A percentile compares a stretch with the other conserved stretches of the same genome.
These are phyloP conservation scores for Seriola rivoliana DNA, from an alignment of 2,113 vertebrate species.

Conservation along the genomic window DNA sequence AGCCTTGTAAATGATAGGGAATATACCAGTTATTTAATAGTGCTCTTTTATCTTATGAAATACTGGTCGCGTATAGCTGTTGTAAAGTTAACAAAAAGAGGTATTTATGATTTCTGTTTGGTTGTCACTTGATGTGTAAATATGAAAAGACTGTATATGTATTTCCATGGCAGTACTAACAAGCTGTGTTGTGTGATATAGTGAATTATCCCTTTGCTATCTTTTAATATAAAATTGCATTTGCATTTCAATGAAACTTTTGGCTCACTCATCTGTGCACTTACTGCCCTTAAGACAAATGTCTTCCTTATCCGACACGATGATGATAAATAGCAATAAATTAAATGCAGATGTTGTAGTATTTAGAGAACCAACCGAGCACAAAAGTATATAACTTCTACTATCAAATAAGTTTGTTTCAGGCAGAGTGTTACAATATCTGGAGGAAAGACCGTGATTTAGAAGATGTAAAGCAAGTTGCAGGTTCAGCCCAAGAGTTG, in stretches of 20 bases:
- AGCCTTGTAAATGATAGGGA: slow-evolving; percentile 84
- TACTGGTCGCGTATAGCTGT: slow-evolving; percentile 84
- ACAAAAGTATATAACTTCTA: neutral
- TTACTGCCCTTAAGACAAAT: slow-evolving; percentile 9
- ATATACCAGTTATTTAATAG: slow-evolving; percentile 88
- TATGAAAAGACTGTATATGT: slow-evolving; percentile 87
- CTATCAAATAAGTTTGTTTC: no score
- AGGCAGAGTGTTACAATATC: no score
- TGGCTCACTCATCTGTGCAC: slow-evolving; percentile 35
- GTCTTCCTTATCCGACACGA: neutral
- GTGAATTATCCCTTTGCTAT: slow-evolving; percentile 86
- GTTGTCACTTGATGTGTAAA: slow-evolving; percentile 87
- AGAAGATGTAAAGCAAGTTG: no score
- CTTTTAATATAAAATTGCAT: slow-evolving; percentile 89
- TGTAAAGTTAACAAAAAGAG: slow-evolving; percentile 89
- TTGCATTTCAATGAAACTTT: slow-evolving; percentile 80
- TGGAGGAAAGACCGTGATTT: no score
- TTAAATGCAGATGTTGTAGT: neutral
- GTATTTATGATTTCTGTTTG: slow-evolving; percentile 87
- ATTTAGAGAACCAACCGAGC: neutral
- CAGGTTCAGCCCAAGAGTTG: no score
- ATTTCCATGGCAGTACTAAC: slow-evolving; percentile 88
- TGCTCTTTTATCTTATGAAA: slow-evolving; percentile 82
- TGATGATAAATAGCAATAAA: slow-evolving; percentile 5
- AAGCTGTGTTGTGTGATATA: slow-evolving; percentile 87